Evolutionary conservation across 2,888 invertebrate species (phyloP), one percentile per base, ranked within the genome.

Genomic region (Ptychoptera contaminata): DNA sequence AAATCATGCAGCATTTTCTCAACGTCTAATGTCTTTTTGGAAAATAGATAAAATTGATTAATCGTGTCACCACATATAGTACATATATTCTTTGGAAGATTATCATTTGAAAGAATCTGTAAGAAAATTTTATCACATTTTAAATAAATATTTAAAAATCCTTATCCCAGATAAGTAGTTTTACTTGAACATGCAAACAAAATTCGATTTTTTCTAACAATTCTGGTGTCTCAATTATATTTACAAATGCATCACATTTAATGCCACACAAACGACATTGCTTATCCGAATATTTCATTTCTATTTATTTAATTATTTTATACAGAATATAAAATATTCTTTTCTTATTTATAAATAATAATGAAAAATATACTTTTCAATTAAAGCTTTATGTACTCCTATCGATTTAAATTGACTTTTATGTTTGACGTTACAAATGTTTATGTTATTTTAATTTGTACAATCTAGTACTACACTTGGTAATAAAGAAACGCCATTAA

Each of bases 21-120:
- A 2, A 40, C 36, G 3, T 30, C 5, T 8, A 45, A 12, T 10
- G 41, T 16, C n/a, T 15, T 16, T 12, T 41, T 31, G 6, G 41
- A 40, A 31, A 45, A 45, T 2, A 11, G 15, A 16, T 41, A 40
- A 8, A 36, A 31, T 30, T 23, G 32, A 14, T 37, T 31, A n/a
- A 40, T 6, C 9, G 14, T 34, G 2, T 45, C 36, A 16, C 15
- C 15, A 37, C 45, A 45, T 16, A 12, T n/a, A 11, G 16, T 11
- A 16, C 45, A 45, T 8, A 45, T 41, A 10, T 37, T 36, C 16
- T n/a, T 31, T 32, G 45, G 40, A 10, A 45, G 34, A 12, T 10
- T 23, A 12, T 41, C 36, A 15, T 30, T 23, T 14, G 8, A 32
- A 32, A 3, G 32, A 9, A 32, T 11, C 32, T 32, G 32, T 32